Conservation (phyloP, 2,113 vertebrate species). For the Rhegmatorhina hoffmannsi region DNA sequence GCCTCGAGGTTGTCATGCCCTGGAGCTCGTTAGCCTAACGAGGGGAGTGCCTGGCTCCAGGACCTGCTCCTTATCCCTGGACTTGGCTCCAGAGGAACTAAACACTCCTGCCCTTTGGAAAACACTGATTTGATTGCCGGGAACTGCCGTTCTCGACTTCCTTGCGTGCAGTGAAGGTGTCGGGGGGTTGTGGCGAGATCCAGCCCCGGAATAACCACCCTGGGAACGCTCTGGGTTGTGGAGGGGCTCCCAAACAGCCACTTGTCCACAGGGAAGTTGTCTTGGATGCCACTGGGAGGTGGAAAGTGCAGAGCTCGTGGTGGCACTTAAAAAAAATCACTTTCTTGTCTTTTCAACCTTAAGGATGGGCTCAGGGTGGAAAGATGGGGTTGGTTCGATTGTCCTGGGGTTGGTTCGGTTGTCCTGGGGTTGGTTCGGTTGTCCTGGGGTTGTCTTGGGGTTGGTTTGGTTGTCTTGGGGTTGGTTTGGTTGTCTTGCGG, state of each 20-base stretch:
- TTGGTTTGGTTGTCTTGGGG: too few species aligned
- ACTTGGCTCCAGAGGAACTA: background rate
- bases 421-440: too few species aligned
- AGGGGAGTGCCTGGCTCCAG: background rate
- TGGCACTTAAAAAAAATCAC: rapidly evolving
- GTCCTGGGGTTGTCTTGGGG: too few species aligned
- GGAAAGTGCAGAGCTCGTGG: background rate
- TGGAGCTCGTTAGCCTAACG: background rate
- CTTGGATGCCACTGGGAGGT: background rate
- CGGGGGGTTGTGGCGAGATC: background rate
- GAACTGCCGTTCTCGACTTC: background rate
- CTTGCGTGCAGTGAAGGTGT: background rate
- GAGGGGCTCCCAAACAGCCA: background rate
- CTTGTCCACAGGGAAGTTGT: background rate
- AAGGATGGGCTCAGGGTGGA: background rate
- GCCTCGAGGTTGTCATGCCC: background rate
- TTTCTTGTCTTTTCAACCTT: background rate
- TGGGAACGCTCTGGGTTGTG: background rate
- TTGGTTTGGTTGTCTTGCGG: too few species aligned
- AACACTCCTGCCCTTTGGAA: rapidly evolving
- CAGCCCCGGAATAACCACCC: background rate
- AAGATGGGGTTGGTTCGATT: rapidly evolving
- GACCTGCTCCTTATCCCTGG: background rate
- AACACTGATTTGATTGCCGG: background rate
- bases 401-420: rapidly evolving